Conservation (phyloP, 2,888 invertebrate species). For the Drosophila seclusa region DNA sequence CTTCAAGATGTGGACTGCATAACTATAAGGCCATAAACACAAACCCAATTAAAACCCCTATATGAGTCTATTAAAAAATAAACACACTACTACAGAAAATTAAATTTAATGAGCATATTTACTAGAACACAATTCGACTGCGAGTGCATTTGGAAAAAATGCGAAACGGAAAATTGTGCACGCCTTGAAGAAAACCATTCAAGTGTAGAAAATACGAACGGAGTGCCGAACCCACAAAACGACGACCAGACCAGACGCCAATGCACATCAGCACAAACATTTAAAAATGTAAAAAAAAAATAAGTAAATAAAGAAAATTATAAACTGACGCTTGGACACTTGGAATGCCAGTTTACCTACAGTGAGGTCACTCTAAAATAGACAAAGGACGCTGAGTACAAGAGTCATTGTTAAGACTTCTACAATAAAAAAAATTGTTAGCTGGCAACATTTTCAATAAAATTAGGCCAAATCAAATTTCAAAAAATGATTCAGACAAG, state of each 20-base stretch:
- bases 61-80: conserved; percentile 31
- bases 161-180: conserved; percentile 69
- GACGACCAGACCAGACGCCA: conserved; percentile 40
- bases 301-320: conserved; percentile 44
- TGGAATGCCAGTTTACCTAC: conserved; percentile 56
- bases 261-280: conserved; percentile 49
- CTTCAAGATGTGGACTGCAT: conserved; percentile 15
- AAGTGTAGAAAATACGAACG: conserved; percentile 68
- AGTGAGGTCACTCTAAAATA: conserved; percentile 31
- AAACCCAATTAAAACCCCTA: conserved; percentile 25
- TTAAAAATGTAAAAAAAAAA: conserved; percentile 16
- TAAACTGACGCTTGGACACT: conserved; percentile 70
- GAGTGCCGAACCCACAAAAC: conserved; percentile 65
- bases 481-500: not conserved
- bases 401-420: not conserved
- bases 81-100: conserved; percentile 46
- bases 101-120: conserved; percentile 75
- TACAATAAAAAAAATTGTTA: not conserved
- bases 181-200: conserved; percentile 79
- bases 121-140: conserved; percentile 56
- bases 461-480: not conserved
- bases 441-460: not conserved
- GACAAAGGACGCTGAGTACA: not conserved
- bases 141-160: conserved; percentile 70
- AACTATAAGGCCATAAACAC: conserved; percentile 17